Conservation (phyloP, 2,113 vertebrate species). For the Pluvialis apricaria region DNA sequence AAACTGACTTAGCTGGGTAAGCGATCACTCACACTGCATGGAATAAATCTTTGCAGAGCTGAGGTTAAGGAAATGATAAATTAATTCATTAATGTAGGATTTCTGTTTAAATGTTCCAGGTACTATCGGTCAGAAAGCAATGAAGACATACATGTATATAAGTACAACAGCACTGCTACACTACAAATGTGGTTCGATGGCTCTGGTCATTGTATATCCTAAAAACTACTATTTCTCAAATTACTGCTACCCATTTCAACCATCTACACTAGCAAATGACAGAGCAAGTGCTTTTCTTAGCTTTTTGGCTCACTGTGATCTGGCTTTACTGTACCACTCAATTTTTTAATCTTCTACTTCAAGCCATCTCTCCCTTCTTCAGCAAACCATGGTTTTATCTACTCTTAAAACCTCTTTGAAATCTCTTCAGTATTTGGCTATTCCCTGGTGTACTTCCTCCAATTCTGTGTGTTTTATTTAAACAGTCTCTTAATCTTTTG, state of each 20-base stretch:
- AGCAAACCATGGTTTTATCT: background rate
- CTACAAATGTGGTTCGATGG: background rate
- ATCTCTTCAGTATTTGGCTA: background rate
- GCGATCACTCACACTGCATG: background rate
- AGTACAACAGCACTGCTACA: background rate
- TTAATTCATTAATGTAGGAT: background rate
- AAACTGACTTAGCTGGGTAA: background rate
- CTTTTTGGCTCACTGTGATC: background rate
- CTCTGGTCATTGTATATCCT: background rate
- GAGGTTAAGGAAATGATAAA: background rate
- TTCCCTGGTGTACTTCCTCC: background rate
- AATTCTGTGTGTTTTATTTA: background rate
- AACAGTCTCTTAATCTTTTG: background rate
- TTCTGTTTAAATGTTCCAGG: background rate
- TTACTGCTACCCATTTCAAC: background rate
- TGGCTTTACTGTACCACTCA: background rate
- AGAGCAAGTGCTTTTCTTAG: background rate
- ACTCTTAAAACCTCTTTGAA: background rate
- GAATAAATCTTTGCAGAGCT: background rate
- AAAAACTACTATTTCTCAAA: background rate
- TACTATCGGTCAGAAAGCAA: background rate
- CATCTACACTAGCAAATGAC: background rate
- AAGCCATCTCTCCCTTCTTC: background rate
- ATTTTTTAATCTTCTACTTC: background rate
- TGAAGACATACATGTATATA: fast-evolving